Evolutionary conservation across 2,113 vertebrate species (phyloP), one percentile per base, ranked within the genome.

Genomic region (Mustela lutreola): DNA sequence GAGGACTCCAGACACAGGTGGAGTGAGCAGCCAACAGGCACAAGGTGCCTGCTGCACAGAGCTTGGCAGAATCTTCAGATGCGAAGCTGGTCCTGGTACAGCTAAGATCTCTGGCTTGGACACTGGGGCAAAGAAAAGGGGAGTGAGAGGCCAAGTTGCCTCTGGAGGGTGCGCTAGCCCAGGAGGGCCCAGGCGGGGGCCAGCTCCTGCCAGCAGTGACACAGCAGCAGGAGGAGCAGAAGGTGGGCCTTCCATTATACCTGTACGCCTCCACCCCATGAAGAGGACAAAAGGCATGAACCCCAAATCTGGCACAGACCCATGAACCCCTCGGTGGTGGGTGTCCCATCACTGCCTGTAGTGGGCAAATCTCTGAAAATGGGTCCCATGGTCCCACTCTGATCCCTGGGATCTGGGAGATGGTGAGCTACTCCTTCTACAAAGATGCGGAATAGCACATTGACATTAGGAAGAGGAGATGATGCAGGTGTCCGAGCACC

Each of bases 281-380:
- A 31, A 15, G 18, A 31, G n/a, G 48, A 33, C 16, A 39, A 18
- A 5, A 53, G 22, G 5, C 0, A 3, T 1, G 18, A n/a, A 26
- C 42, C 39, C 48, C 60, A 39, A 12, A n/a, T 28, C 33, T 5
- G 15, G 21, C n/a, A 48, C 45, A 26, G 42, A 18, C 16, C 18
- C 0, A 0, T 28, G 26, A 71, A 12, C 18, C 7, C 24, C 7
- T 8, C 0, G 6, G 24, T 8, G 4, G 31, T 28, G 48, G 21
- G 7, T 48, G 28, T 82, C 60, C 42, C 42, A 18, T 24, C 42
- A 16, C 39, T 53, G 73, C 73, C 62, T 10, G 0, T 2, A 5
- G 60, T 18, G 18, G 50, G 39, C 2, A 62, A 71, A 58, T 26
- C 24, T 12, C 48, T 19, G 26, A 14, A 39, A 24, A 45, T 53